phyloP scores from a whole-genome alignment of 2,797 vertebrate genomes.

The Lepus townsendii region DNA sequence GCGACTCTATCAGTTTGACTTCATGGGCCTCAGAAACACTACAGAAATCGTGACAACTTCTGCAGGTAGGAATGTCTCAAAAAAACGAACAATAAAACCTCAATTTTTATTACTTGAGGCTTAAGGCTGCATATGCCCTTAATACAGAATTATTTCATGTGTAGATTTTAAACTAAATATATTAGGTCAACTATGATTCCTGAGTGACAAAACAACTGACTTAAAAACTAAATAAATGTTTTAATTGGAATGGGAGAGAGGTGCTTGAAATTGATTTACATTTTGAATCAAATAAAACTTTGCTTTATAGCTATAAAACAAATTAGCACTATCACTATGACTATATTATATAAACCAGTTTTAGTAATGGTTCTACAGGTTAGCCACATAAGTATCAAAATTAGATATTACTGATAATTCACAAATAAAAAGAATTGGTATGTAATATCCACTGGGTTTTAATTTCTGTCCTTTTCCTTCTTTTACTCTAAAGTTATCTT shows the following conservation, averaged over 20 bases:
- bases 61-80: constrained; percentile 90
- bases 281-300: not conserved
- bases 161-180: not conserved
- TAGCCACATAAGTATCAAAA: not conserved
- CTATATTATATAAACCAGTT: not conserved
- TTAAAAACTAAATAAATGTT: not conserved
- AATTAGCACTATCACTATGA: not conserved
- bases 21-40: constrained; percentile 97
- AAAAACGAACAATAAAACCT: not conserved
- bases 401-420: not conserved
- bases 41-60: constrained; percentile 94
- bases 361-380: not conserved
- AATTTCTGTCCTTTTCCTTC: constrained; percentile 8
- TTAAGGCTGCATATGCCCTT: not conserved
- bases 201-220: not conserved
- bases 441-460: constrained; percentile 5
- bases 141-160: not conserved
- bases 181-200: not conserved
- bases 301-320: not conserved
- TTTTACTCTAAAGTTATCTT: not conserved
- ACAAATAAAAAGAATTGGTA: not conserved
- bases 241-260: not conserved
- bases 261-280: not conserved
- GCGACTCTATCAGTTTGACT: constrained; percentile 98
- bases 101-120: not conserved